These are phyloP conservation scores for Dryas iulia DNA, from an alignment of 1,140 invertebrate genomes.

Conservation along the genomic window DNA sequence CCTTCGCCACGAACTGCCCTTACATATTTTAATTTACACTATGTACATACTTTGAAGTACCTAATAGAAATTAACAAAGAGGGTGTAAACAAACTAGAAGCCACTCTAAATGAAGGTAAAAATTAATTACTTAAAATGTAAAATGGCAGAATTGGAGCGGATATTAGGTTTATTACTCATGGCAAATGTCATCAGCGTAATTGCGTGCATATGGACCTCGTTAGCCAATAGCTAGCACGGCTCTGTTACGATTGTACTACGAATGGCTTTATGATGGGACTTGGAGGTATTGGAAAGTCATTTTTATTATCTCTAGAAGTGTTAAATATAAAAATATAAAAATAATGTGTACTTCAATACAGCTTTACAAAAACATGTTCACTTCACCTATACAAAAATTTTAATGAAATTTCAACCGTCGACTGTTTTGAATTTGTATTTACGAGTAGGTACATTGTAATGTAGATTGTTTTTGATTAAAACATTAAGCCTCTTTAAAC, in stretches of 20 bases:
- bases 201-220: constrained; percentile 17
- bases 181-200: constrained; percentile 23
- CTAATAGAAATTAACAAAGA: background rate
- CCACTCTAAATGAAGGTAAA: constrained; percentile 3
- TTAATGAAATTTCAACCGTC: no score
- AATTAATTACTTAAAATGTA: constrained; percentile 28
- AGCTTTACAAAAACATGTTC: no score
- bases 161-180: constrained; percentile 29
- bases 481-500: no score
- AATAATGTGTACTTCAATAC: no score
- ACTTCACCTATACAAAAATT: no score
- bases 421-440: no score
- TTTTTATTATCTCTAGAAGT: background rate
- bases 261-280: background rate
- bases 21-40: background rate
- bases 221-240: constrained; percentile 10
- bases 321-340: background rate
- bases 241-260: background rate
- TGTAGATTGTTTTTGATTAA: no score
- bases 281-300: background rate
- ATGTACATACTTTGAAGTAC: no score
- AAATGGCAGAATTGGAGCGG: constrained; percentile 26
- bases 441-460: no score
- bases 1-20: no score
- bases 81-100: constrained; percentile 3